phyloP scores from a whole-genome alignment of 2,797 vertebrate species.

The Poeciliopsis presidionis region DNA sequence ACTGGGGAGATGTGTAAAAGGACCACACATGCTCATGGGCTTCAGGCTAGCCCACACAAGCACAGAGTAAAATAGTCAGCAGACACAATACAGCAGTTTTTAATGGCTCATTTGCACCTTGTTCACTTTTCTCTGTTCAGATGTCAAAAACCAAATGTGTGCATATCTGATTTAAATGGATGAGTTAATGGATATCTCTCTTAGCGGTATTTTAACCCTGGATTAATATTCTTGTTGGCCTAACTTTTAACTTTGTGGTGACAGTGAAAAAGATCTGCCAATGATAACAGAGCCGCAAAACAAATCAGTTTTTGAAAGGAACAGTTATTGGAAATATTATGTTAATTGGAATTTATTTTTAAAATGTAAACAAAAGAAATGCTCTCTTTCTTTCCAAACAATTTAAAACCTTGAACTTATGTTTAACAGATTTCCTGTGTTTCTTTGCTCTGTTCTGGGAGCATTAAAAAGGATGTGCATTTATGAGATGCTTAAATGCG shows the following conservation, averaged over 20 bases:
- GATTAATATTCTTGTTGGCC: neutral
- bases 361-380: slow-evolving; percentile 3
- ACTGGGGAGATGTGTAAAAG: slow-evolving; percentile 38
- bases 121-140: neutral
- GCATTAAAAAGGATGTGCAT: neutral
- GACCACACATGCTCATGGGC: slow-evolving; percentile 36
- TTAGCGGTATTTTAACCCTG: neutral
- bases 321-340: neutral
- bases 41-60: slow-evolving; percentile 26
- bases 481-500: neutral
- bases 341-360: neutral
- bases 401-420: neutral
- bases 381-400: neutral
- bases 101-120: neutral
- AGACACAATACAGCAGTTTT: slow-evolving; percentile 30
- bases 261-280: neutral
- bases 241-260: neutral
- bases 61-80: slow-evolving; percentile 44
- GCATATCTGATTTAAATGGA: neutral
- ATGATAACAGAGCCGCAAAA: neutral
- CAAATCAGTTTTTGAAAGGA: neutral
- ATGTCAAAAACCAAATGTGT: neutral
- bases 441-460: neutral
- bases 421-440: neutral
- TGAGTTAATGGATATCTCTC: neutral